phyloP scores from a whole-genome alignment of 2,797 vertebrate genomes.

The Merluccius polli region DNA sequence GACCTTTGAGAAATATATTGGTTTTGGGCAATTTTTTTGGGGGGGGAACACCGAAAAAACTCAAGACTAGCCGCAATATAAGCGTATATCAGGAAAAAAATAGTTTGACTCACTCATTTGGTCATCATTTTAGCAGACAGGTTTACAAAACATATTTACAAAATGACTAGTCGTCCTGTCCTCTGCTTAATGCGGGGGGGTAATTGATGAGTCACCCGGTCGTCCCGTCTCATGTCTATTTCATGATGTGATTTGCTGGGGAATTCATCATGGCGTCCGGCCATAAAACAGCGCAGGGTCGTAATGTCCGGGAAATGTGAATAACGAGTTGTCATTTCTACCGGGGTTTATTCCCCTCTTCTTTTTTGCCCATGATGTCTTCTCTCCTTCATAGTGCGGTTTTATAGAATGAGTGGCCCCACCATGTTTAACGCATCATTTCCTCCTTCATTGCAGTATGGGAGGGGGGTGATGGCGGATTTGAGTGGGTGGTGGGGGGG shows the following conservation, averaged over 20 bases:
- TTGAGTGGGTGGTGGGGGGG: background rate
- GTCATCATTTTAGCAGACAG: background rate
- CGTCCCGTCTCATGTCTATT: conserved; percentile 29
- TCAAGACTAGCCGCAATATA: background rate
- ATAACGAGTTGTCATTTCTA: conserved; percentile 60
- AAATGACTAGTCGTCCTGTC: background rate
- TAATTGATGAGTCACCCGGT: background rate
- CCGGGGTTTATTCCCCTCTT: background rate
- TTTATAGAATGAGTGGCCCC: conserved; percentile 64
- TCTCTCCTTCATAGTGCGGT: conserved; percentile 47
- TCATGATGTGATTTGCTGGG: conserved; percentile 33
- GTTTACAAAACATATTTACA: background rate
- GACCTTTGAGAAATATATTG: background rate
- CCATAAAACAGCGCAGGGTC: conserved; percentile 45
- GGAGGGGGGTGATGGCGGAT: conserved; percentile 29
- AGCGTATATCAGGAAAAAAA: background rate
- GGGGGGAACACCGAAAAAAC: background rate
- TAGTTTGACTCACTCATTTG: background rate
- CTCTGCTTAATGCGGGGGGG: background rate
- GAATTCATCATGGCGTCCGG: conserved; percentile 32
- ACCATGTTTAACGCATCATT: conserved; percentile 67
- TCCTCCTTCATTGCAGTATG: conserved; percentile 54
- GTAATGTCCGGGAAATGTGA: conserved; percentile 46
- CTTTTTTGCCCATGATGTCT: conserved; percentile 46
- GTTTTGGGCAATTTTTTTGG: background rate